phyloP scores from a whole-genome alignment of 2,888 invertebrate species.

The Spicauda simplicius region DNA sequence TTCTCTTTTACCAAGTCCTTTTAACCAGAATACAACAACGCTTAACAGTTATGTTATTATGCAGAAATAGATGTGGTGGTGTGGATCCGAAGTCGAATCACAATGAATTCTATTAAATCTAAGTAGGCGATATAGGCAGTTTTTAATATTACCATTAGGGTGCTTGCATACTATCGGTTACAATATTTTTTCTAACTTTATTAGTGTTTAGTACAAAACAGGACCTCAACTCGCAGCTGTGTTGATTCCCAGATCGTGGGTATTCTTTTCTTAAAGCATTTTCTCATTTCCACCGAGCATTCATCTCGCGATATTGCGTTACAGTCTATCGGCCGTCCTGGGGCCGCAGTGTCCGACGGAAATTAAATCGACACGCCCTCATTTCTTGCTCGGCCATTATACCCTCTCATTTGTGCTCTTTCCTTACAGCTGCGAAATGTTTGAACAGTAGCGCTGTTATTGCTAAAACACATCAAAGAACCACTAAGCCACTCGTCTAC shows the following conservation, averaged over 20 bases:
- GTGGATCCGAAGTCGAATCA: too few relatives aligned
- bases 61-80: too few relatives aligned
- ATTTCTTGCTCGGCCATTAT: slow-evolving; percentile 46
- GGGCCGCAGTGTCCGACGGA: slow-evolving; percentile 54
- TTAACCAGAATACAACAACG: too few relatives aligned
- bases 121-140: too few relatives aligned
- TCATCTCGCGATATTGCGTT: slow-evolving; percentile 20
- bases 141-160: too few relatives aligned
- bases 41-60: too few relatives aligned
- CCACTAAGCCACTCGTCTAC: too few relatives aligned
- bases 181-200: too few relatives aligned
- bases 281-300: slow-evolving; percentile 19
- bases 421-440: slow-evolving; percentile 24
- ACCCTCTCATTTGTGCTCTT: slow-evolving; percentile 38
- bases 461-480: background rate
- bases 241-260: background rate
- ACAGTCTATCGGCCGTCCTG: slow-evolving; percentile 42
- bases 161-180: too few relatives aligned
- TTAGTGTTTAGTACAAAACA: background rate
- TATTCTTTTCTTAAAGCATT: background rate
- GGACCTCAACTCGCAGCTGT: background rate
- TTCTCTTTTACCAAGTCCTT: too few relatives aligned
- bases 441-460: slow-evolving; percentile 18
- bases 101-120: too few relatives aligned
- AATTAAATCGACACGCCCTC: slow-evolving; percentile 66